Base-by-base conservation (phyloP, 2,888 invertebrate species). In the Prionchulus punctatus region DNA sequence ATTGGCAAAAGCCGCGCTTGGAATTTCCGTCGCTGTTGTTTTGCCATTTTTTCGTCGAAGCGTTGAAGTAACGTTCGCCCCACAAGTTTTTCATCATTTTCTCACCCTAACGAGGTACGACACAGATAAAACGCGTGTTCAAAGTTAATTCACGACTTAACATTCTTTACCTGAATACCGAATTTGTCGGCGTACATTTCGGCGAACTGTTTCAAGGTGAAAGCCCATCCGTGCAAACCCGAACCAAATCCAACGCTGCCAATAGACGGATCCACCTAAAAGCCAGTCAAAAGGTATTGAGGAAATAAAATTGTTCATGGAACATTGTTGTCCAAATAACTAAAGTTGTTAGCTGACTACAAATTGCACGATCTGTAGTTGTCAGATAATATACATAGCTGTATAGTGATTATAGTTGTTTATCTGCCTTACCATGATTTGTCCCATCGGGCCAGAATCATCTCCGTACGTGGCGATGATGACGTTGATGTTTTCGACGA, bases 191-290 rank as follows among this genome's bases (percentile, higher is more conserved):
- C 85, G 73, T 99, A 99, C 86, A 98, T 90, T 77, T 96, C 94
- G 51, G 96, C 79, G 79, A 99, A 98, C 79, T 99, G 96, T 79
- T 98, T 99, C 64, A 99, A 81, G 61, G 98, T 98, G 77, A 98
- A 99, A 53, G 96, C 98, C 98, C 98, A 99, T 62, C 98, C 96
- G 75, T 99, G 98, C 61, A 99, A 86, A 69, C 98, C 98, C 28
- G 96, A 94, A 60, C 98, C 98, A 75, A 99, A 99, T 71, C 98
- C 98, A 61, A 99, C 98, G 60, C 92, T 96, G 66, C 98, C 98
- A 78, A 86, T 88, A 76, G 89, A 86, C 65, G 98, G 96, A 76
- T 94, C 92, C 65, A 86, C 82, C 81, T 82, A 54, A 30, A 36
- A 36, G 36, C 12, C 18, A 36, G 12, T 36, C 18, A 36, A 36